phyloP scores from a whole-genome alignment of 2,113 vertebrate species.

The Datnioides undecimradiatus region DNA sequence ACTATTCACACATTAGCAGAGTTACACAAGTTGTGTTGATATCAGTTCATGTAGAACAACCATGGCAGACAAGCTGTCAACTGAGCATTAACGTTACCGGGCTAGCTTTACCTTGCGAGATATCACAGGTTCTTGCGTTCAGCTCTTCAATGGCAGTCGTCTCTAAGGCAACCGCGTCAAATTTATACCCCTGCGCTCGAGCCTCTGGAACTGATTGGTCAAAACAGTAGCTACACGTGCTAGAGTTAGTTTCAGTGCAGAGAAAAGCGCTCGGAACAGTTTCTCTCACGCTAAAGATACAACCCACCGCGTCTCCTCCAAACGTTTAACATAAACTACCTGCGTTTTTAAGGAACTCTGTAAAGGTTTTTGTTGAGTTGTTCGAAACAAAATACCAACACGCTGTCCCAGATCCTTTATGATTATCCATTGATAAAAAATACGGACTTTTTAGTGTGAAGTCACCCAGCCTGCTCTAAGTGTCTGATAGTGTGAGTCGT shows the following conservation, averaged over 20 bases:
- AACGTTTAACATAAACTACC: background rate
- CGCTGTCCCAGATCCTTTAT: constrained; percentile 52
- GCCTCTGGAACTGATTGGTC: constrained; percentile 74
- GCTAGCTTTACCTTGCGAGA: constrained; percentile 50
- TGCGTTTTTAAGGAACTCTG: background rate
- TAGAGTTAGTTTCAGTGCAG: background rate
- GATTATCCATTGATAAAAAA: background rate
- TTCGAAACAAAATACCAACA: constrained; percentile 11
- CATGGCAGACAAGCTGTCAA: background rate
- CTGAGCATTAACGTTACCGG: background rate
- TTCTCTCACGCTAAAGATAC: background rate
- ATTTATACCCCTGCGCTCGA: constrained; percentile 76
- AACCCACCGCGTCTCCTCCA: background rate
- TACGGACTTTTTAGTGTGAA: background rate
- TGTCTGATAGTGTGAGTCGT: background rate
- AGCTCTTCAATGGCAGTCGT: constrained; percentile 65
- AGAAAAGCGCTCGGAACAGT: background rate
- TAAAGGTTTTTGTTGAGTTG: background rate
- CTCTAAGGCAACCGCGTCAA: constrained; percentile 60
- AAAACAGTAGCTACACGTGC: constrained; percentile 50
- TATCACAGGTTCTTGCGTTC: constrained; percentile 37
- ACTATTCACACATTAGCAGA: background rate
- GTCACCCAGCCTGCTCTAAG: no score
- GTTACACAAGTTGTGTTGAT: accelerated
- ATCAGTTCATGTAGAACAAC: accelerated